Evolutionary conservation across 2,888 invertebrate species (phyloP).

Genomic region (Acleris cristana): DNA sequence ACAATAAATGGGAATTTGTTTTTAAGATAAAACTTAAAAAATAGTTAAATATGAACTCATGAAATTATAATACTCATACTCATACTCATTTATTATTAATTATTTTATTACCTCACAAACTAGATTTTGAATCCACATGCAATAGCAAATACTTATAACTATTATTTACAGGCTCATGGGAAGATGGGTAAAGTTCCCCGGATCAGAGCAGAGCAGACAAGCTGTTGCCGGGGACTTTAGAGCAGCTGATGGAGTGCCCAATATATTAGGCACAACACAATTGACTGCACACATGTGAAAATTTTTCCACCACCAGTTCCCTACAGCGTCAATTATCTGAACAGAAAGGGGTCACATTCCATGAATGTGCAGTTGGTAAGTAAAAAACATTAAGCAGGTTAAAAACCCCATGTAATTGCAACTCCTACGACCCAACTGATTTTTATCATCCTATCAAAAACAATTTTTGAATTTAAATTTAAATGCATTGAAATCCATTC

Average conservation of each 20-base stretch:
- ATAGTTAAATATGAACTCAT: too few relatives aligned
- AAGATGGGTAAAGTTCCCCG: background rate
- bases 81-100: too few relatives aligned
- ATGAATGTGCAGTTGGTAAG: constrained; percentile 7
- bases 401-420: background rate
- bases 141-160: background rate
- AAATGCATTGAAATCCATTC: too few relatives aligned
- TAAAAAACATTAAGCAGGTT: background rate
- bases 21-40: too few relatives aligned
- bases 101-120: too few relatives aligned
- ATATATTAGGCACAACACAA: constrained; percentile 24
- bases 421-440: background rate
- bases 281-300: constrained; percentile 28
- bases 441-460: background rate
- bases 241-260: constrained; percentile 21
- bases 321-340: background rate
- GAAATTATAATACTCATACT: too few relatives aligned
- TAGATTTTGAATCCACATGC: too few relatives aligned
- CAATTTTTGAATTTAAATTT: too few relatives aligned
- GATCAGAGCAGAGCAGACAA: background rate
- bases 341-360: background rate
- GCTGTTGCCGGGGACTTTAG: constrained; percentile 9
- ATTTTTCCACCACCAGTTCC: constrained; percentile 8
- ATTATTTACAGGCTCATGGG: background rate
- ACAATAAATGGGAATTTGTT: too few relatives aligned